These are phyloP conservation scores for Solenodon paradoxus DNA, from an alignment of 2,113 vertebrate genomes.

Conservation along the genomic window DNA sequence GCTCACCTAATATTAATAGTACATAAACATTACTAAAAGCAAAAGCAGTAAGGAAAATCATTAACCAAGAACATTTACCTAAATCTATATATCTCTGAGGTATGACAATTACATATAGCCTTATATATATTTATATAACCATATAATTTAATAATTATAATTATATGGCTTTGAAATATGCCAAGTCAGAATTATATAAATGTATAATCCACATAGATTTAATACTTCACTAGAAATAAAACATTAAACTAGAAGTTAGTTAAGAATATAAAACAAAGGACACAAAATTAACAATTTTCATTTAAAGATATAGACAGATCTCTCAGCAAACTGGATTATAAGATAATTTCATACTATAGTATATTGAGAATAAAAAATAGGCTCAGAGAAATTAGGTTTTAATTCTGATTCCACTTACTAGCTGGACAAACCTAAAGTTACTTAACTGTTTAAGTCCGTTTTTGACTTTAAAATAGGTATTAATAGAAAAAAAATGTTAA, in stretches of 20 bases:
- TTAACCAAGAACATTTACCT: background rate
- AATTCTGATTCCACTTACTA: too few relatives aligned
- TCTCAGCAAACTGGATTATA: too few relatives aligned
- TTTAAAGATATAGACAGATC: background rate
- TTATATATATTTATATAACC: background rate
- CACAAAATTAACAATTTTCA: slow-evolving; percentile 16
- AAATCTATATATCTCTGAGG: background rate
- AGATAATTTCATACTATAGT: too few relatives aligned
- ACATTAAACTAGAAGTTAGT: background rate
- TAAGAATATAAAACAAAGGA: background rate
- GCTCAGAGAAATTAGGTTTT: too few relatives aligned
- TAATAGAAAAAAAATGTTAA: too few relatives aligned
- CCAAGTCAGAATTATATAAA: background rate
- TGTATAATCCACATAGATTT: background rate
- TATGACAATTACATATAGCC: background rate
- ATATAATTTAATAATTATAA: background rate
- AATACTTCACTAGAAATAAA: background rate
- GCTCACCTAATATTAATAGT: background rate
- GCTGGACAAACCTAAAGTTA: too few relatives aligned
- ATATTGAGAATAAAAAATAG: too few relatives aligned
- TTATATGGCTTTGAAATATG: background rate
- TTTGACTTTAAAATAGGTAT: too few relatives aligned
- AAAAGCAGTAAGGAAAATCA: background rate
- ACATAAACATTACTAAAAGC: background rate
- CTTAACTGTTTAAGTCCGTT: too few relatives aligned